Evolutionary conservation across 2,113 vertebrate genomes (phyloP).

Genomic region (Bufo gargarizans): DNA sequence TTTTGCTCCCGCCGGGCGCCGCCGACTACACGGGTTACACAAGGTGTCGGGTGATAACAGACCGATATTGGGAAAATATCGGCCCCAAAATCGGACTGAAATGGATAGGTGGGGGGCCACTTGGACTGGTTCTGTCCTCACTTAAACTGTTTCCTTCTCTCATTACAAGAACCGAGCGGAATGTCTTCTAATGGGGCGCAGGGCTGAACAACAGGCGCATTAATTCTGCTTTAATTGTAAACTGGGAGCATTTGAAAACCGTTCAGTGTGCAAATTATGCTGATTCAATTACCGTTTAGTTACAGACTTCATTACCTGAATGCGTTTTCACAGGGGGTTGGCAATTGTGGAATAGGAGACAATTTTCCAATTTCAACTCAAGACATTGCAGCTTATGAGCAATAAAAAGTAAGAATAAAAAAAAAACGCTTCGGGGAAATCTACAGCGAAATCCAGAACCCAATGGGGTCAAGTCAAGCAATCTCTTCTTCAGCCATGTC

Average conservation of each 20-base stretch:
- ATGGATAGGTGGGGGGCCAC: slow-evolving; percentile 76
- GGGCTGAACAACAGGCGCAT: slow-evolving; percentile 77
- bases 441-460: background rate
- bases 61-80: slow-evolving; percentile 12
- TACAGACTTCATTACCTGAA: slow-evolving; percentile 86
- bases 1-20: background rate
- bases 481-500: background rate
- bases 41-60: background rate
- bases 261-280: slow-evolving; percentile 84
- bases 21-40: background rate
- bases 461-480: background rate
- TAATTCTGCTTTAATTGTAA: slow-evolving; percentile 85
- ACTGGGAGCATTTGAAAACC: slow-evolving; percentile 83
- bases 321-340: slow-evolving; percentile 63
- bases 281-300: slow-evolving; percentile 86
- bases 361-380: slow-evolving; percentile 67
- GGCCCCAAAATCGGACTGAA: slow-evolving; percentile 69
- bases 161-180: slow-evolving; percentile 76
- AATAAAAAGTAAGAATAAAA: slow-evolving; percentile 58
- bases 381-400: slow-evolving; percentile 68
- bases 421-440: background rate
- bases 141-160: slow-evolving; percentile 77
- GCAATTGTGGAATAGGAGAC: slow-evolving; percentile 66
- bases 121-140: slow-evolving; percentile 76
- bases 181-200: slow-evolving; percentile 77